Evolutionary conservation across 2,888 invertebrate genomes (phyloP).

Genomic region (Nomada ferruginata): DNA sequence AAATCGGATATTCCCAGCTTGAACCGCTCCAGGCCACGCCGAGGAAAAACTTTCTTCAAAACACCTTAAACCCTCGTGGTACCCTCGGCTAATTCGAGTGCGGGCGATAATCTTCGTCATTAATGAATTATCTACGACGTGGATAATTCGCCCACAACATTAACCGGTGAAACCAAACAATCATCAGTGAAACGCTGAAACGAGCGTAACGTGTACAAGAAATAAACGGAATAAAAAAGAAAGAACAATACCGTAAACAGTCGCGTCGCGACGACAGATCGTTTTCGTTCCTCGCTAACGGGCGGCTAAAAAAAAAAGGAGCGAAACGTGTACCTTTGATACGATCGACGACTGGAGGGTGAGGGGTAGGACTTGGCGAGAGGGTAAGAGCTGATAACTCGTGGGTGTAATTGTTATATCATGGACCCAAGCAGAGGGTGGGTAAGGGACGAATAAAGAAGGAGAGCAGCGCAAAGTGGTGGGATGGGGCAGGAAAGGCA

Average conservation of each 20-base stretch:
- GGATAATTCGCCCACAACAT: background rate
- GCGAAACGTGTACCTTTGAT: slow-evolving; percentile 54
- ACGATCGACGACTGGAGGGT: background rate
- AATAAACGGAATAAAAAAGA: background rate
- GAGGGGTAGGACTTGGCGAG: background rate
- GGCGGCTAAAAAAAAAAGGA: slow-evolving; percentile 21
- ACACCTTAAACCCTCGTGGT: slow-evolving; percentile 5
- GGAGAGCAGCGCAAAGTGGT: slow-evolving; percentile 57
- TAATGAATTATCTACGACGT: background rate
- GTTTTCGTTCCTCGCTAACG: slow-evolving; percentile 39
- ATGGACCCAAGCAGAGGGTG: slow-evolving; percentile 56
- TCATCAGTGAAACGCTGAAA: slow-evolving; percentile 5
- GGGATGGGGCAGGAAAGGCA: slow-evolving; percentile 67
- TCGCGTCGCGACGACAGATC: slow-evolving; percentile 14
- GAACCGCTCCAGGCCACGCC: background rate
- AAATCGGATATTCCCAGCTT: slow-evolving; percentile 35
- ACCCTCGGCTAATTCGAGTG: background rate
- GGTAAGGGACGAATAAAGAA: slow-evolving; percentile 59
- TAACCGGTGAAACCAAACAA: background rate
- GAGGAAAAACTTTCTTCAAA: background rate
- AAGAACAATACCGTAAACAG: slow-evolving; percentile 15
- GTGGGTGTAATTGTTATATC: slow-evolving; percentile 79
- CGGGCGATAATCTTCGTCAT: background rate
- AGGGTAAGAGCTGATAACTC: slow-evolving; percentile 70
- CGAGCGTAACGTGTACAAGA: background rate